Evolutionary conservation across 2,113 vertebrate species (phyloP).

Genomic region (Mormyrus lacerda): DNA sequence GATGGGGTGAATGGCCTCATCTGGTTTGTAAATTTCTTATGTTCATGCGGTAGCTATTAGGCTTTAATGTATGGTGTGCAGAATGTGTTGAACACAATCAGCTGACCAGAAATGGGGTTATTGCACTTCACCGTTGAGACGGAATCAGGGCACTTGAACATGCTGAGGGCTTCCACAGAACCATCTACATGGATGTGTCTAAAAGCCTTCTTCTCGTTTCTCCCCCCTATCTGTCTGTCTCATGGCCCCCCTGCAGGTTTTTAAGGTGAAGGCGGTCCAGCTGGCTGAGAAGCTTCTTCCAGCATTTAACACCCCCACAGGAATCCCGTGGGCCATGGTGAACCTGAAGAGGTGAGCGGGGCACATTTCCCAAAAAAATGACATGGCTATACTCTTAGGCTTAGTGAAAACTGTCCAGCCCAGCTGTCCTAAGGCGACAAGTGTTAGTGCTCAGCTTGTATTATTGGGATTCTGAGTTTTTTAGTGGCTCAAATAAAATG

Average conservation of each 20-base stretch:
- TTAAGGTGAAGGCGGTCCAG: constrained; percentile 92
- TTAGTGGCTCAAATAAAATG: neutral
- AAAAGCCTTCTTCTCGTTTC: neutral
- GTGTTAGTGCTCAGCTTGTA: neutral
- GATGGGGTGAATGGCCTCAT: no score
- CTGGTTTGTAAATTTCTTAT: no score
- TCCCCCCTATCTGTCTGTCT: neutral
- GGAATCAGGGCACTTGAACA: neutral
- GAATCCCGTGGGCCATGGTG: constrained; percentile 99
- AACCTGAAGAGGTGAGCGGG: constrained; percentile 80
- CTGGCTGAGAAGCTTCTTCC: constrained; percentile 93
- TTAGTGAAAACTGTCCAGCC: neutral
- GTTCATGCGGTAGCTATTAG: neutral
- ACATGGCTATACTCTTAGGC: neutral
- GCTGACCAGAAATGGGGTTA: neutral
- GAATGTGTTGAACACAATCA: neutral
- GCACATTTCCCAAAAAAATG: neutral
- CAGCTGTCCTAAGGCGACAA: neutral
- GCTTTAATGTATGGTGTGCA: neutral
- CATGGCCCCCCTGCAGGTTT: constrained; percentile 63
- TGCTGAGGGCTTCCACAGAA: neutral
- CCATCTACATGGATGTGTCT: neutral
- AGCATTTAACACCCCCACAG: constrained; percentile 95
- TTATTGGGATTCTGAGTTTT: neutral
- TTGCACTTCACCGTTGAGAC: neutral